phyloP scores from a whole-genome alignment of 2,113 vertebrate species.

The Tachysurus vachellii region DNA sequence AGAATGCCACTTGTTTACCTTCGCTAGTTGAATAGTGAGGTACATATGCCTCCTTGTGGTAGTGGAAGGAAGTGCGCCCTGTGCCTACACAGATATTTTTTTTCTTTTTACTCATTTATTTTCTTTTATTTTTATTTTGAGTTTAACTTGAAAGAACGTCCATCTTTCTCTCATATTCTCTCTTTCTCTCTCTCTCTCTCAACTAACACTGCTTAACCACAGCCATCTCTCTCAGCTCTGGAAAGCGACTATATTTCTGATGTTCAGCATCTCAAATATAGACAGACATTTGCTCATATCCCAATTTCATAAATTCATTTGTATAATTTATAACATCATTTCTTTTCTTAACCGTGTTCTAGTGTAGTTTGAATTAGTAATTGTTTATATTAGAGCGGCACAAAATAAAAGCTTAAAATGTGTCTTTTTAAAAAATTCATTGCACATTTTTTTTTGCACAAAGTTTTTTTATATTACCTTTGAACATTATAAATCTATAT shows the following conservation, averaged over 20 bases:
- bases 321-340: no score
- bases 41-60: conserved; percentile 68
- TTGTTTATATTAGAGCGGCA: not conserved
- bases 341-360: not conserved
- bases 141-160: not conserved
- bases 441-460: not conserved
- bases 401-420: not conserved
- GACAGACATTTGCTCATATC: not conserved
- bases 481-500: not conserved
- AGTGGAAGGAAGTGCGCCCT: conserved; percentile 28
- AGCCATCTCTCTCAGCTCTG: conserved; percentile 5
- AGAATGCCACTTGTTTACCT: not conserved
- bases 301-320: not conserved
- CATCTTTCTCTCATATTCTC: not conserved
- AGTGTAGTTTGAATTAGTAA: not conserved
- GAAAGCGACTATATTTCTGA: conserved; percentile 3
- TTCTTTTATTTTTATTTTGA: not conserved
- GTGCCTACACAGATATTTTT: not conserved
- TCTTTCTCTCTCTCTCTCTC: not conserved
- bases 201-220: conserved; percentile 37
- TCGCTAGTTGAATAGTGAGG: conserved; percentile 50
- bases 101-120: no score
- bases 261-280: not conserved
- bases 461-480: not conserved
- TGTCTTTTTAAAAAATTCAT: no score